Base-by-base conservation (phyloP, 2,797 vertebrate genomes). In the Gobionotothen gibberifrons region DNA sequence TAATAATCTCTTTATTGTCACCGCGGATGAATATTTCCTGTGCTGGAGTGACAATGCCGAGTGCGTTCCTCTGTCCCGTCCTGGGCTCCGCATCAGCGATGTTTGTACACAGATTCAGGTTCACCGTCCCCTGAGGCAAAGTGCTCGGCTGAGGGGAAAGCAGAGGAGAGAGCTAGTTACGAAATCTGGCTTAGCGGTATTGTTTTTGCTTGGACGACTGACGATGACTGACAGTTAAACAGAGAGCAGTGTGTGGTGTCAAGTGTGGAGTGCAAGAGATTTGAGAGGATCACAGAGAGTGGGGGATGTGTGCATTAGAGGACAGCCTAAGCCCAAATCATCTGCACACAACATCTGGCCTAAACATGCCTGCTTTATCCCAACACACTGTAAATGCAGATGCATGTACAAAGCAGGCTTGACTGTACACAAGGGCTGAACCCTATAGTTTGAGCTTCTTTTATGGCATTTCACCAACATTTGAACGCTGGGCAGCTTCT, bases 1-100 rank as follows among this genome's bases (percentile, higher is more conserved):
- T 91, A 9, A 92, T 93, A 62, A 93, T 88, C 75, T 94, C 94
- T 65, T 89, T 92, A 51, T 75, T 94, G 74, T 94, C 93, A 1
- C 89, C 93, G 0, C 94, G 91, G 85, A 94, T 93, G 78, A 88
- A 94, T 59, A 92, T 84, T 17, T 94, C 91, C 84, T 87, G 92
- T 42, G 89, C 83, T 0, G 91, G 66, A 2, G 88, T 93, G 76
- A 70, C 3, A 72, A 94, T 81, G 79, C 87, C 90, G 13, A 94
- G 82, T 0, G 92, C 86, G 17, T 94, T 94, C 36, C 86, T 95
- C 71, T 94, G 94, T 51, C 93, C 85, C 0, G 94, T 94, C 79
- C 84, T 75, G n/a, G 85, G 81, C 69, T 93, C 91, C 0, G 92
- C 92, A 10, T 94, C 92, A 0, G 69, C 29, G 65, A 94, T 84